Evolutionary conservation across 2,797 vertebrate genomes (phyloP).

Genomic region (Sparus aurata): DNA sequence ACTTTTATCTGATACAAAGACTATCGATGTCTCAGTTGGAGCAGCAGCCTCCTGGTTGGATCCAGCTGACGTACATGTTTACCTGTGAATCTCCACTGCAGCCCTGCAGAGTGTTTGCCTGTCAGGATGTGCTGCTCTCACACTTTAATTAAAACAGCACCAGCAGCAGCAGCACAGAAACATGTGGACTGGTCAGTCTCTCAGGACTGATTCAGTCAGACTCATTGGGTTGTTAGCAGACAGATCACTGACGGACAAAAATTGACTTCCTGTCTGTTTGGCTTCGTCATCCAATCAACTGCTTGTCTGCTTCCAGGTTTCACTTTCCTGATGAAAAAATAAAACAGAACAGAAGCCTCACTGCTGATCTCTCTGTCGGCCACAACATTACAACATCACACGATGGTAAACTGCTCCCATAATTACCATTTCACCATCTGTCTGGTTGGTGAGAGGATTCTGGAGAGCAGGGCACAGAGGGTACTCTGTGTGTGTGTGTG

Average conservation of each 20-base stretch:
- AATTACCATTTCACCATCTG: conserved; percentile 59
- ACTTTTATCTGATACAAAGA: not conserved
- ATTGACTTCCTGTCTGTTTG: conserved; percentile 26
- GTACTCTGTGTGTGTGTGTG: conserved; percentile 3
- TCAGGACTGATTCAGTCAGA: not conserved
- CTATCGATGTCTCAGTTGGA: too few relatives aligned
- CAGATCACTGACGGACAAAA: not conserved
- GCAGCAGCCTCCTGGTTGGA: not conserved
- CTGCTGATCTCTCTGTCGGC: not conserved
- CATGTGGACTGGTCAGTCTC: not conserved
- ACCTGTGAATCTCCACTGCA: not conserved
- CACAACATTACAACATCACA: conserved; percentile 29
- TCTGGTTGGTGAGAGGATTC: conserved; percentile 32
- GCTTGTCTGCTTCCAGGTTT: not conserved
- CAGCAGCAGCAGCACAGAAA: not conserved
- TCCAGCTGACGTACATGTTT: too few relatives aligned
- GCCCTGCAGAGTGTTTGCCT: not conserved
- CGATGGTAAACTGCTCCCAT: conserved; percentile 40
- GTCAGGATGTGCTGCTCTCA: not conserved
- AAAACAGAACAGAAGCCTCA: too few relatives aligned
- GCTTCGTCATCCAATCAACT: conserved; percentile 15
- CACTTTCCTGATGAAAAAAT: not conserved
- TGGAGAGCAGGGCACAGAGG: conserved; percentile 31
- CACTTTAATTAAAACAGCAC: conserved; percentile 11
- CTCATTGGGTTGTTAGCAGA: not conserved